Base-by-base conservation (phyloP, 2,113 vertebrate genomes). In the Mesoclemmys tuberculata region DNA sequence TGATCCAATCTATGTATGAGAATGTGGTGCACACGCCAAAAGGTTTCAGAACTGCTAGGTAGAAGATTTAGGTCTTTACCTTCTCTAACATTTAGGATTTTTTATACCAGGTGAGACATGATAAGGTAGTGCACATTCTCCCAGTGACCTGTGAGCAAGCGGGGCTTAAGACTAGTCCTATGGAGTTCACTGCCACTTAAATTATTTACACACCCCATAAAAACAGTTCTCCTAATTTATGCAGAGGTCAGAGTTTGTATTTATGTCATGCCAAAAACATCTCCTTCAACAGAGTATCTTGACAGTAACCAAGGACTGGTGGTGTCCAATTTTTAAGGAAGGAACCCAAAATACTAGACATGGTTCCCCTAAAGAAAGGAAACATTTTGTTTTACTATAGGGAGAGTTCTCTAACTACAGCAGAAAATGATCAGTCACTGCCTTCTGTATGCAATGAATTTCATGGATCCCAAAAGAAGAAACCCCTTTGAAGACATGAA, bases 401-500 rank as follows among this genome's bases (percentile, higher is more conserved):
- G 82, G 55, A 90, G 21, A 22, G 85, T 94, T 90, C 64, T 44
- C 51, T 61, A 80, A 44, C 3, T n/a, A 68, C 64, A 84, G 6
- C 1, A 83, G 61, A 89, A 96, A 92, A 75, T 7, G 84, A 68
- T 82, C 80, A 88, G 89, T 96, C 77, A 90, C 87, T 10, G 1
- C 86, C 78, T 27, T 94, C 64, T 2, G 0, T 64, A 41, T 46
- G 64, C 68, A 93, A n/a, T n/a, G 92, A 77, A 38, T 74, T 55
- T 64, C 94, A 95, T 88, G 88, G 96, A 95, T 91, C 87, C 91
- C 77, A 94, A 91, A 82, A 88, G 91, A 90, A 89, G 46, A 96
- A 96, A 93, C 48, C 58, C 84, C 95, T 94, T 92, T 46, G 85
- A 87, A 95, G 93, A 90, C 91, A 90, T 29, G 64, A 85, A 87